Base-by-base conservation (phyloP, 2,113 vertebrate species). In the Neodontobutis hainanensis region DNA sequence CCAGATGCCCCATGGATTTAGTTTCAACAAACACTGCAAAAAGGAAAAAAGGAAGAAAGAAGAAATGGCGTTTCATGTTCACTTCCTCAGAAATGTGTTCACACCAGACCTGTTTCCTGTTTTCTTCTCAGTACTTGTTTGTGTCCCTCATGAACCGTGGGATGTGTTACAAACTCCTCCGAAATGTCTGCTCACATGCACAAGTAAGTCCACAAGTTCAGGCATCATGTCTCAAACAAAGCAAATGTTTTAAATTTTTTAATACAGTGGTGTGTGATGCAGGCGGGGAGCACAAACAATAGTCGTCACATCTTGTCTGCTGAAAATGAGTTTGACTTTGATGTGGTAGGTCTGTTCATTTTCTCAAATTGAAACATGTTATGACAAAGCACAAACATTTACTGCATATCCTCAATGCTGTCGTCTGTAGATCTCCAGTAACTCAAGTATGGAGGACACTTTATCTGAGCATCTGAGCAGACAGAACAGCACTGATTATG, bases 41-140 rank as follows among this genome's bases (percentile, higher is more conserved):
- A 36, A 55, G 52, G 52, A 43, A 55, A 11, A 32, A 36, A 36
- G 11, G 12, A 34, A 36, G 14, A 9, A 19, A 19, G 48, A 2
- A 19, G 15, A 16, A 27, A n/a, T 8, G 35, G 14, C 36, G 34
- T 55, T 55, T 38, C 15, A 55, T 36, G 52, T 55, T 38, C 32
- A 55, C 52, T 55, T 52, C 19, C 19, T 52, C 50, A 19, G 34
- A 52, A 52, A 19, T 52, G 50, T 52, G 19, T 52, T 11, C 34
- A 35, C 7, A 14, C 52, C n/a, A 55, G 11, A 75, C 77, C 8
- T 10, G 5, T 66, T 52, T 34, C 0, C 7, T 14, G 5, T 61
- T 11, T 46, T n/a, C 71, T 34, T 34, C 7, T 68, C 82, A 96
- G 95, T 91, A 91, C 66, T 73, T 92, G 0, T 95, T 96, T 5